phyloP scores from a whole-genome alignment of 2,113 vertebrate species.

The Nesogale talazaci region DNA sequence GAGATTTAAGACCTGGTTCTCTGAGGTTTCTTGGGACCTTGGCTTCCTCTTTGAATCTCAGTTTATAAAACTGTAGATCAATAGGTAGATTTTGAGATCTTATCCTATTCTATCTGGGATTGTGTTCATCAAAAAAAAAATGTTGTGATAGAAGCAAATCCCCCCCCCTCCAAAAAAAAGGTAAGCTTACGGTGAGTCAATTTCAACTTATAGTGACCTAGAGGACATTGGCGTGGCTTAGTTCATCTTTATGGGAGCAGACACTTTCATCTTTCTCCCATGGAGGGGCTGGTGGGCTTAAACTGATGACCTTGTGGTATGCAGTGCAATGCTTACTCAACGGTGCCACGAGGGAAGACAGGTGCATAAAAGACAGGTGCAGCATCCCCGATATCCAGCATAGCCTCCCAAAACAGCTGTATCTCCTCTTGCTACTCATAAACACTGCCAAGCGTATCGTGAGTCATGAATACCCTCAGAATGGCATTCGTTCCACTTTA shows the following conservation, averaged over 20 bases:
- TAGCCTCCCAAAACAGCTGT: background rate
- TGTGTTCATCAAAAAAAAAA: background rate
- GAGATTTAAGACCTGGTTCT: too few species aligned
- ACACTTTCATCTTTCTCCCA: too few species aligned
- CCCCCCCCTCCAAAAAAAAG: too few species aligned
- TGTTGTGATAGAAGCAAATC: background rate
- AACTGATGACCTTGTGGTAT: too few species aligned
- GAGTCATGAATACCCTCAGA: background rate
- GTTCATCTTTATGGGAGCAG: too few species aligned
- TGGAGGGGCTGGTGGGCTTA: too few species aligned
- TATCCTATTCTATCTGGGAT: background rate
- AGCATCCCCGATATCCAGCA: background rate
- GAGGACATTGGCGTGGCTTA: too few species aligned
- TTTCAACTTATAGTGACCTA: too few species aligned
- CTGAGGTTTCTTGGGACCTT: too few species aligned
- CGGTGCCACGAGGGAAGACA: background rate
- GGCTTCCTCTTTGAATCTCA: too few species aligned
- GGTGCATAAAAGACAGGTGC: background rate
- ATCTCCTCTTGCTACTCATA: background rate
- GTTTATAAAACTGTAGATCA: background rate
- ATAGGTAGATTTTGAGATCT: background rate
- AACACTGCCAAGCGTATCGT: background rate
- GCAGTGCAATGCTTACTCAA: too few species aligned
- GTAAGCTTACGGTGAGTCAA: background rate
- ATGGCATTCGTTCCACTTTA: background rate